Conservation (phyloP, 2,113 vertebrate species). For the Hepsetus odoe region DNA sequence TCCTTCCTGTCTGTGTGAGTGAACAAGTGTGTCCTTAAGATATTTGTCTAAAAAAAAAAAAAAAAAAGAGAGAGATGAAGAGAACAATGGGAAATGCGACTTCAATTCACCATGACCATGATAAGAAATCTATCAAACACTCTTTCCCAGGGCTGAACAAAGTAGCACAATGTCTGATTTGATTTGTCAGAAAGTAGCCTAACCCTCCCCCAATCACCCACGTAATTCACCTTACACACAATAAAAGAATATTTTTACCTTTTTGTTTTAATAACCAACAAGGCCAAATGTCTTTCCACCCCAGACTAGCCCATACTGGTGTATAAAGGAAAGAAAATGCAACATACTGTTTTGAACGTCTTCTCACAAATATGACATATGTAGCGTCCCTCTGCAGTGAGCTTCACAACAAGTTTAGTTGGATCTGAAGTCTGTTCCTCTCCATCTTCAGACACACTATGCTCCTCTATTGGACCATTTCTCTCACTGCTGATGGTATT, state of each 20-base stretch:
- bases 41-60: constrained; percentile 96
- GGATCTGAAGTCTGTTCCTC: constrained; percentile 66
- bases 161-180: too few relatives aligned
- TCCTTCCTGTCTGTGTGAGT: constrained; percentile 95
- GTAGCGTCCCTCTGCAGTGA: constrained; percentile 87
- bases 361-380: constrained; percentile 90
- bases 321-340: not conserved
- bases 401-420: constrained; percentile 77
- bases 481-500: constrained; percentile 70
- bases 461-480: constrained; percentile 57
- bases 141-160: too few relatives aligned
- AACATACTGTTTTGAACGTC: constrained; percentile 92
- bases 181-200: too few relatives aligned
- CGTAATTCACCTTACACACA: too few relatives aligned
- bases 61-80: too few relatives aligned
- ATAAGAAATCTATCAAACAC: not conserved
- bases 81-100: too few relatives aligned
- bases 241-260: too few relatives aligned
- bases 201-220: too few relatives aligned
- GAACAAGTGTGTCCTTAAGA: constrained; percentile 94
- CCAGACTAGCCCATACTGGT: too few relatives aligned
- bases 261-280: too few relatives aligned
- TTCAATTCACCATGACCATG: too few relatives aligned
- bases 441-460: constrained; percentile 49
- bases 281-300: too few relatives aligned